A percentile compares a stretch with the other conserved stretches of the same genome.
phyloP scores from a whole-genome alignment of 1,140 invertebrate genomes.

The Matsumurasca onukii region DNA sequence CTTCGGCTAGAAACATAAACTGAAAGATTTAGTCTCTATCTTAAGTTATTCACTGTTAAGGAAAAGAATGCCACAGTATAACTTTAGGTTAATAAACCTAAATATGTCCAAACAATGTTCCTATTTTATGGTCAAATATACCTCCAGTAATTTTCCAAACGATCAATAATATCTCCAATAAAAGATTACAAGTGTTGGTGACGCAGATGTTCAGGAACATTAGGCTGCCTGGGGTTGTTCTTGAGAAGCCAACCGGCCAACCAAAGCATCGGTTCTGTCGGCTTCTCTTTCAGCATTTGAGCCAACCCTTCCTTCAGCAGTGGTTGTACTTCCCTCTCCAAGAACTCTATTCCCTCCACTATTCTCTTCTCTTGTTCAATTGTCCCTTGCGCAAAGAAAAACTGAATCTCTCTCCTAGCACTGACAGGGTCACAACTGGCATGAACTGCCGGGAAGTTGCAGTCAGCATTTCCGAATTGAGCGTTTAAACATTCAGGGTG shows the following conservation, averaged over 20 bases:
- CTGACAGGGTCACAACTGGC: slow-evolving; percentile 71
- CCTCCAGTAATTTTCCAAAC: too few relatives aligned
- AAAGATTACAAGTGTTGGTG: slow-evolving; percentile 10
- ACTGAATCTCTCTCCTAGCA: slow-evolving; percentile 81
- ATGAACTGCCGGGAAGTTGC: slow-evolving; percentile 75
- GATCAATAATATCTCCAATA: too few relatives aligned
- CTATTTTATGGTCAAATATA: too few relatives aligned
- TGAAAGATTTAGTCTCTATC: too few relatives aligned
- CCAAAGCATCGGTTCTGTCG: slow-evolving; percentile 73
- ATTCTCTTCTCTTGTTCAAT: slow-evolving; percentile 57
- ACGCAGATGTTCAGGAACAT: slow-evolving; percentile 41
- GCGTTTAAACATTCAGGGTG: slow-evolving; percentile 71
- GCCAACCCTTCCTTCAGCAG: slow-evolving; percentile 66
- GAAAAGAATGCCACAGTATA: too few relatives aligned
- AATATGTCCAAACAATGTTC: too few relatives aligned
- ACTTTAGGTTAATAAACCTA: too few relatives aligned
- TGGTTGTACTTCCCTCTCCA: slow-evolving; percentile 63
- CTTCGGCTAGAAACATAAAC: too few relatives aligned
- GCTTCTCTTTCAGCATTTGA: slow-evolving; percentile 67
- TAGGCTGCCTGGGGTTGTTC: slow-evolving; percentile 76
- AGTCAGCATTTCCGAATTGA: slow-evolving; percentile 62
- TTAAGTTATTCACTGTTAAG: too few relatives aligned
- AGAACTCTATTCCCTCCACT: slow-evolving; percentile 62
- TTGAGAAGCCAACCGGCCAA: slow-evolving; percentile 72
- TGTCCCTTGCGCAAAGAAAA: slow-evolving; percentile 83